Evolutionary conservation across 2,888 invertebrate genomes (phyloP), one percentile per base, ranked within the genome.

Genomic region (Papilio protenor): DNA sequence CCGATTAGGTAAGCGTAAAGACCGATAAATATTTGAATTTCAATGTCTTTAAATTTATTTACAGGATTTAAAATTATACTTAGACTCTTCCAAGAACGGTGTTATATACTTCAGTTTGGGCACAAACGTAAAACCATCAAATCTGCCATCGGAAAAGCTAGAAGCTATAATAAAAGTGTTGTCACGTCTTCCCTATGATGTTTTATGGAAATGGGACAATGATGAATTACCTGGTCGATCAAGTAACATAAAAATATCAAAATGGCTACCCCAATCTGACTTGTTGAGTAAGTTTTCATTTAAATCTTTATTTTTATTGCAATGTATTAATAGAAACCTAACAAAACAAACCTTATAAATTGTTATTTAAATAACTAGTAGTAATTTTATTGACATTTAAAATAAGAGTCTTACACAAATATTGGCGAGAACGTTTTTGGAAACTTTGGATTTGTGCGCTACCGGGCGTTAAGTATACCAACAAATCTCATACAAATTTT

Each of bases 181-280:
- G 70, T 87, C 89, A 0, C 82, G 83, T 57, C 79, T 93, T 64
- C 88, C 90, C 1, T 88, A 89, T 75, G 85, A 88, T 69, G 85
- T 92, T n/a, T 76, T 94, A 3, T 90, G 89, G 90, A 93, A 91
- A 81, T 91, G 89, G 88, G 89, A 91, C 77, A 81, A 83, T 0
- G 91, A 91, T 33, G 82, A 82, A 5, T 80, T 92, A 76, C 84
- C 85, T 0, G 85, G 84, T 23, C 81, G 77, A 14, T 77, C 87
- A 0, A 66, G 80, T 0, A 91, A 91, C 55, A 86, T 89, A 1
- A 85, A 80, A 75, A 84, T 87, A 27, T 81, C 81, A 0, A 87
- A 87, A 77, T 90, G 85, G 93, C 82, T 90, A 11, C 93, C 94
- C 0, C 94, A 94, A 79, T 86, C 89, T 12, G 93, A 94, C 81